phyloP scores from a whole-genome alignment of 2,797 vertebrate genomes.

The Centropyge bicolor region DNA sequence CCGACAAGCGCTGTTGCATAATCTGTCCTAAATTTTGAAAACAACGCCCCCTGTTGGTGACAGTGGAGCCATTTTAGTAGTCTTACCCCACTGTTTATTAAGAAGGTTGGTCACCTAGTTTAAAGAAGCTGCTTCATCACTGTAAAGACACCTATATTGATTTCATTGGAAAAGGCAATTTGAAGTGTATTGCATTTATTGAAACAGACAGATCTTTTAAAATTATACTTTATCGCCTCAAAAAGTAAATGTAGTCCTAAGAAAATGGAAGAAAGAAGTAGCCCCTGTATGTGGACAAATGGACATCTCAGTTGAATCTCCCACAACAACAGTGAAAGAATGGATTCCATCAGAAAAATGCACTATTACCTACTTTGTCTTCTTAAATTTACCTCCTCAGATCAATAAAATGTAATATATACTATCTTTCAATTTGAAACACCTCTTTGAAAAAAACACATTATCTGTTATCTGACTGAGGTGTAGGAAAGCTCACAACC shows the following conservation, averaged over 20 bases:
- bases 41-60: conserved; percentile 56
- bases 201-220: neutral
- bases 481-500: neutral
- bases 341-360: neutral
- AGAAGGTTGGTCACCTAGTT: neutral
- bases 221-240: neutral
- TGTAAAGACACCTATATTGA: neutral
- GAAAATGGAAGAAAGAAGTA: neutral
- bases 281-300: neutral
- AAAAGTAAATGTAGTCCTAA: neutral
- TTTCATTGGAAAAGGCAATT: neutral
- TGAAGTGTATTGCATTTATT: neutral
- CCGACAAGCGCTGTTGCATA: conserved; percentile 40
- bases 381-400: neutral
- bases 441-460: neutral
- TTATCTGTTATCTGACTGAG: neutral
- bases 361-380: neutral
- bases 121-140: neutral
- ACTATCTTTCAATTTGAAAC: no score
- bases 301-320: neutral
- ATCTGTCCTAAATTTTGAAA: conserved; percentile 34
- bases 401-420: neutral
- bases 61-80: neutral
- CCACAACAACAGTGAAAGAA: neutral
- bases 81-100: conserved; percentile 1